These are phyloP conservation scores for Atta colombica DNA, from an alignment of 1,140 invertebrate genomes.

Conservation along the genomic window DNA sequence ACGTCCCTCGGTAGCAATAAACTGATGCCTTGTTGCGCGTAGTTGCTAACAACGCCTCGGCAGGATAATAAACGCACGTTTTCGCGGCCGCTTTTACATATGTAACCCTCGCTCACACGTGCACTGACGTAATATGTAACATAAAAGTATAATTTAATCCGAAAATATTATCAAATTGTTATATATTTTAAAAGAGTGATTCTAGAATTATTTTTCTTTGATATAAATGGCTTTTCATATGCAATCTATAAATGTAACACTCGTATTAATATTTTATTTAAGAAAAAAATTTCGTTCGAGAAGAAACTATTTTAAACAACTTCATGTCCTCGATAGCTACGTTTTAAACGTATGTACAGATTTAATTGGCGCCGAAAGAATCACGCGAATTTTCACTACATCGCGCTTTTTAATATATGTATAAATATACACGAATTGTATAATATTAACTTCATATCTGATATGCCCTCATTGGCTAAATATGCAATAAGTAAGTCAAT, in stretches of 20 bases:
- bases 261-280: background rate
- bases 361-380: background rate
- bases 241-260: background rate
- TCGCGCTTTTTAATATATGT: too few relatives aligned
- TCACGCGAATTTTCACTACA: too few relatives aligned
- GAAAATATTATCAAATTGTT: background rate
- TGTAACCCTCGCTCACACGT: slow-evolving; percentile 43
- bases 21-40: slow-evolving; percentile 81
- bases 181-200: background rate
- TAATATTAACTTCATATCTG: too few relatives aligned
- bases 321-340: background rate
- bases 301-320: background rate
- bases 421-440: too few relatives aligned
- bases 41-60: slow-evolving; percentile 81
- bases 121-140: background rate
- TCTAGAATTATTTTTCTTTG: background rate
- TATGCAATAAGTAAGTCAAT: too few relatives aligned
- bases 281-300: background rate
- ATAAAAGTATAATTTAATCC: slow-evolving; percentile 24
- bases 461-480: too few relatives aligned
- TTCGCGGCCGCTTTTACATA: slow-evolving; percentile 65
- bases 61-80: slow-evolving; percentile 81
- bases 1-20: slow-evolving; percentile 81
- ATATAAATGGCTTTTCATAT: background rate
- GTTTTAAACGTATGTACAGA: background rate